Evolutionary conservation across 2,113 vertebrate species (phyloP).

Genomic region (Equus quagga): DNA sequence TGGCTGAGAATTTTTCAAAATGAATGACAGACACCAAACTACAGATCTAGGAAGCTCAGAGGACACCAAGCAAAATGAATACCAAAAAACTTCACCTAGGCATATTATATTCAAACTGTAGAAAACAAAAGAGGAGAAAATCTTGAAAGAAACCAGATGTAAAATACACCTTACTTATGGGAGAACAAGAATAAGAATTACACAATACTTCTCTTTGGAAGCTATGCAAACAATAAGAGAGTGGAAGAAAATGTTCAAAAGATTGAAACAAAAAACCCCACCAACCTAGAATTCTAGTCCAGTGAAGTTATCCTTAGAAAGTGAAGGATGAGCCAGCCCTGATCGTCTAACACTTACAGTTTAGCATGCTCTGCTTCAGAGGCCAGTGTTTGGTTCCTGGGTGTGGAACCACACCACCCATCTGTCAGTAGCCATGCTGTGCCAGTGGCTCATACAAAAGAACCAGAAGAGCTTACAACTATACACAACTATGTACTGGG

Average conservation of each 20-base stretch:
- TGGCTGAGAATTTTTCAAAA: not conserved
- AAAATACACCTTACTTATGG: not conserved
- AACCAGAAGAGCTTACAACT: too few species aligned
- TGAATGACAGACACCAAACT: not conserved
- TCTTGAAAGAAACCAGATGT: not conserved
- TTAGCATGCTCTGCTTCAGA: too few species aligned
- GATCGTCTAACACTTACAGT: too few species aligned
- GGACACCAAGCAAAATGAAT: not conserved
- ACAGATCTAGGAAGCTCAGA: not conserved
- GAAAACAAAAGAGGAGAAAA: not conserved
- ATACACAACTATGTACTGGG: too few species aligned
- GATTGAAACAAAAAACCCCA: not conserved
- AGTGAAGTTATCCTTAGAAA: constrained; percentile 7
- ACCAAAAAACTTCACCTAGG: not conserved
- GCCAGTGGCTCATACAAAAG: too few species aligned
- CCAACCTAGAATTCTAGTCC: not conserved
- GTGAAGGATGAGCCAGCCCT: too few species aligned
- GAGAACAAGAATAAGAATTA: not conserved
- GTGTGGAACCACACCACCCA: too few species aligned
- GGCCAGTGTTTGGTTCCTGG: too few species aligned
- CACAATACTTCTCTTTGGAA: not conserved
- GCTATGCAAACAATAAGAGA: not conserved
- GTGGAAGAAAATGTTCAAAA: not conserved
- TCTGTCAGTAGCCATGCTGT: too few species aligned
- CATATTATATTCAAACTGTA: not conserved